Conservation (phyloP, 2,888 invertebrate genomes). For the Amphipyra berbera region DNA sequence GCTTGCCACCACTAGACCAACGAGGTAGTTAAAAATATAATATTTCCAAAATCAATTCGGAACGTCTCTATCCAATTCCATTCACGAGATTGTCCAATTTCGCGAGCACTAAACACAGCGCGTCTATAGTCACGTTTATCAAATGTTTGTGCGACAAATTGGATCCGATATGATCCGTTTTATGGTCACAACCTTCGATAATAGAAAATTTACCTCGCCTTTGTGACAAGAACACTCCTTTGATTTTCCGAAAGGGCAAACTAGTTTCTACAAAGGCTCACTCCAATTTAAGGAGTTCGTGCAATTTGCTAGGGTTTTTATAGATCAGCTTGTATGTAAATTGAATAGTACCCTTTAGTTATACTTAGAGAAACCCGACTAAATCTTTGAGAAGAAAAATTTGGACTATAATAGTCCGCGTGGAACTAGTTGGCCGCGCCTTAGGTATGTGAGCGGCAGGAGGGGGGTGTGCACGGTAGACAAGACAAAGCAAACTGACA, state of each 20-base stretch:
- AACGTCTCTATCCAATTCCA: constrained; percentile 19
- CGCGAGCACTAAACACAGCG: constrained; percentile 32
- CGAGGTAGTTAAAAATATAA: no score
- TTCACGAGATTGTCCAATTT: constrained; percentile 37
- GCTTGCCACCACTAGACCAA: no score
- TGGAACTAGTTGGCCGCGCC: no score
- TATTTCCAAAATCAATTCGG: constrained; percentile 11
- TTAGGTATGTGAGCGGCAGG: no score
- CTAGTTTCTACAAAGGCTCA: constrained; percentile 41
- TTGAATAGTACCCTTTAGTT: constrained; percentile 41
- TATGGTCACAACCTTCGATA: constrained; percentile 44
- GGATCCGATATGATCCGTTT: constrained; percentile 54
- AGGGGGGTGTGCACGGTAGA: no score
- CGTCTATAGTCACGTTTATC: constrained; percentile 49
- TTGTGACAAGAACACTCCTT: constrained; percentile 42
- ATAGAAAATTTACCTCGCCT: constrained; percentile 50
- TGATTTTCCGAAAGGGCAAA: constrained; percentile 48
- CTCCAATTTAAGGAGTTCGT: constrained; percentile 49
- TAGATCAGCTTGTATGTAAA: constrained; percentile 44
- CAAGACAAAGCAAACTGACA: no score
- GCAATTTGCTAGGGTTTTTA: constrained; percentile 46
- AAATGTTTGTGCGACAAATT: constrained; percentile 60
- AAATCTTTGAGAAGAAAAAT: constrained; percentile 13
- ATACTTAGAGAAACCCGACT: constrained; percentile 11
- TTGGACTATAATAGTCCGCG: no score